phyloP scores from a whole-genome alignment of 2,797 vertebrate species.

The Stomatorhinus walkeri region DNA sequence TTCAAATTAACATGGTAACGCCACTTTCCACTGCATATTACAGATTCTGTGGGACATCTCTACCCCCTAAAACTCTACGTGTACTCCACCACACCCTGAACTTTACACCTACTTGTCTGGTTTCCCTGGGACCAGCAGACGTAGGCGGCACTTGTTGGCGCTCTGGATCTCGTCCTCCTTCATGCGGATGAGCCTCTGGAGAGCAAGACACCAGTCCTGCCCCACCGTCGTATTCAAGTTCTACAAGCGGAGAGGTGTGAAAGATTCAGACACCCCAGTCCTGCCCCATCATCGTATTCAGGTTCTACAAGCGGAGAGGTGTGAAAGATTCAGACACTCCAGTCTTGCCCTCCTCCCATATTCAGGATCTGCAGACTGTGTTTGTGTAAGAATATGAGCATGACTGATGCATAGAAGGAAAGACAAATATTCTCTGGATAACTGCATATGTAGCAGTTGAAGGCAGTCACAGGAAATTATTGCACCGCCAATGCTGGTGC shows the following conservation, averaged over 20 bases:
- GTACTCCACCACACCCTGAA: not conserved
- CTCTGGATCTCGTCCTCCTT: constrained; percentile 87
- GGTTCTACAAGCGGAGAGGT: constrained; percentile 58
- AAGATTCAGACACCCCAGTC: not conserved
- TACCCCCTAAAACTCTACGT: not conserved
- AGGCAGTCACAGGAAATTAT: not conserved
- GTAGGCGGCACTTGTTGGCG: constrained; percentile 80
- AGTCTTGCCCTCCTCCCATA: constrained; percentile 56
- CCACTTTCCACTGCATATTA: not conserved
- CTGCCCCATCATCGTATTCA: constrained; percentile 69
- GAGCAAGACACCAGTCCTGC: constrained; percentile 81
- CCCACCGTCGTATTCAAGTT: constrained; percentile 78
- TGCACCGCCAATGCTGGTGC: not conserved
- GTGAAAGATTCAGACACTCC: not conserved
- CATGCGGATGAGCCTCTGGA: constrained; percentile 80
- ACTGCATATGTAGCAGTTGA: not conserved
- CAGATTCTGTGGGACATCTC: not conserved
- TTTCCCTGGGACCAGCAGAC: constrained; percentile 76
- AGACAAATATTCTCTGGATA: not conserved
- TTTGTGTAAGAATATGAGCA: not conserved
- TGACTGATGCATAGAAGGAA: not conserved
- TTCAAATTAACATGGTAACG: not conserved
- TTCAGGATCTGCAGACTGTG: constrained; percentile 72
- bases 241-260: constrained; percentile 42
- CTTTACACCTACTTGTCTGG: constrained; percentile 67